Evolutionary conservation across 2,797 vertebrate species (phyloP), one percentile per base, ranked within the genome.

Genomic region (Falco berigora): DNA sequence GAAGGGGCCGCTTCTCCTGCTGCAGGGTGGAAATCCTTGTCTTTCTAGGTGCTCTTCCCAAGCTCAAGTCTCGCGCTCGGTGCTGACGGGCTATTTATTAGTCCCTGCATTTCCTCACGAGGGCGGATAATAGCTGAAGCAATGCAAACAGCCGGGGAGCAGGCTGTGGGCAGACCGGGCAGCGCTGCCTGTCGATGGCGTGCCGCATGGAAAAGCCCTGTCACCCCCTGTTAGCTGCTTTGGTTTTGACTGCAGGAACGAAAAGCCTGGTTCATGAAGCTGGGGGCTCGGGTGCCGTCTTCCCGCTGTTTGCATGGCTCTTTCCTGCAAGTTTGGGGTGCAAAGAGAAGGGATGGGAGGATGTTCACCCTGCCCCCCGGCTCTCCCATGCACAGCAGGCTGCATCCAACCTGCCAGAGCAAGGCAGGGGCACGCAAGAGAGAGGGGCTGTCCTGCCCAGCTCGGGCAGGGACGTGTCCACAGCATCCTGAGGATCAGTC

Each of bases 1-100:
- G 92, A 93, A 94, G 94, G 91, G 94, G 94, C 94, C 92, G 8
- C 94, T 93, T 68, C 71, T 89, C 64, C 81, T 7, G 44, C 56
- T 5, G 47, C 4, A 1, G 75, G 82, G 36, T 94, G 94, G 81
- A 94, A 92, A 87, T 59, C 88, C 85, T 84, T 36, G 38, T 71
- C 61, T 86, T 83, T 90, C 88, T 53, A 55, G 83, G 59, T 36
- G 63, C 14, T 69, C 34, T 74, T 87, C 76, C 87, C 87, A 40
- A 42, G 50, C 77, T 49, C 14, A 6, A 56, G 34, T 7, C 78
- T 59, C 9, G 2, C 2, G 2, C n/a, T 55, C 2, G 0, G 8
- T 20, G 7, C 77, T 62, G 77, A 3, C 0, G 0, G 50, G 32
- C 14, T 36, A 3, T 47, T 67, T n/a, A 12, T 74, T 50, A 32